A percentile compares a stretch with the other conserved stretches of the same genome.
phyloP scores from a whole-genome alignment of 2,797 vertebrate genomes.

The Euthynnus affinis region DNA sequence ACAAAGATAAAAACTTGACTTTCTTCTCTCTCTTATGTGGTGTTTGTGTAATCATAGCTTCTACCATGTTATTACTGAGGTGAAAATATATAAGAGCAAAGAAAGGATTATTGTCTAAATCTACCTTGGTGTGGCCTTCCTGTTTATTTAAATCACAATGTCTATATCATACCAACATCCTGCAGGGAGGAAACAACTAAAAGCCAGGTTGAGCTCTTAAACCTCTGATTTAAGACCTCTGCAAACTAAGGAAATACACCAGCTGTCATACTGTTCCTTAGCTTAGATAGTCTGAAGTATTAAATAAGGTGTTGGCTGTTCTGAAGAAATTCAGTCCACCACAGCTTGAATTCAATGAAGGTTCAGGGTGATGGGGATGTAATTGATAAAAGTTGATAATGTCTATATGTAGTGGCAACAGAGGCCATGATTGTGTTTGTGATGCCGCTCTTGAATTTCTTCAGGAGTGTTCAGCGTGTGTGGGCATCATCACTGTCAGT shows the following conservation, averaged over 20 bases:
- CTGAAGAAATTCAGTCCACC: conserved; percentile 1
- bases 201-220: conserved; percentile 62
- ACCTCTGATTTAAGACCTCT: conserved; percentile 30
- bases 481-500: background rate
- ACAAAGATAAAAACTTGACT: background rate
- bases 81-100: conserved; percentile 40
- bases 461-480: background rate
- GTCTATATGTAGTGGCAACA: background rate
- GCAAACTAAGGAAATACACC: conserved; percentile 40
- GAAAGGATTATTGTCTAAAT: conserved; percentile 18
- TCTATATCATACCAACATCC: conserved; percentile 31
- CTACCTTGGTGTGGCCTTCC: conserved; percentile 22
- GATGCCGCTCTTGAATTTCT: conserved; percentile 1
- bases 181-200: conserved; percentile 39
- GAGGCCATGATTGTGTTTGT: conserved; percentile 6
- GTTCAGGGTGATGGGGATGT: background rate
- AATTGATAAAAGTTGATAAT: background rate
- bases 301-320: conserved; percentile 18
- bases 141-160: conserved; percentile 41
- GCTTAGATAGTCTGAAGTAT: conserved; percentile 17
- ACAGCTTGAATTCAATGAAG: conserved; percentile 6
- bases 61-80: conserved; percentile 17
- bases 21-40: background rate
- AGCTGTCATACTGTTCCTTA: conserved; percentile 16
- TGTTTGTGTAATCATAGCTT: conserved; percentile 31